Evolutionary conservation across 2,888 invertebrate species (phyloP).

Genomic region (Griposia aprilina): DNA sequence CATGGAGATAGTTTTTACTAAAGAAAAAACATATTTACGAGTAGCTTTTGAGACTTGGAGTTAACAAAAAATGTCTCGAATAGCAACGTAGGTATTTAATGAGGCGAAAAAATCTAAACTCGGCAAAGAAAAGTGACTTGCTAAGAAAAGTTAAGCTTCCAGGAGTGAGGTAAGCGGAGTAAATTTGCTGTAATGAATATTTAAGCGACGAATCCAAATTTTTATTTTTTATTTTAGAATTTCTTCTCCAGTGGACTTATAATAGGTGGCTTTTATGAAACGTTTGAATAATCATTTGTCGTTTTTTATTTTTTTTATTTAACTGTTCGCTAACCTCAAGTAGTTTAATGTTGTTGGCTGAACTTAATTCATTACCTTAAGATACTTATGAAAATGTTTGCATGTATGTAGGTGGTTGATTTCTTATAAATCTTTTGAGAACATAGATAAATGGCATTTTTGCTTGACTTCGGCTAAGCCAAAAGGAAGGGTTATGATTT

Average conservation of each 20-base stretch:
- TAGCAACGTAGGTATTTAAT: slow-evolving; percentile 63
- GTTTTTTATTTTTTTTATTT: background rate
- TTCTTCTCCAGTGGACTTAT: slow-evolving; percentile 30
- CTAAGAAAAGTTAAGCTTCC: slow-evolving; percentile 66
- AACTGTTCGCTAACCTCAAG: background rate
- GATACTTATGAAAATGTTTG: background rate
- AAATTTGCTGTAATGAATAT: slow-evolving; percentile 69
- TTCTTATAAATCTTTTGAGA: background rate
- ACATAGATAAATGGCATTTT: background rate
- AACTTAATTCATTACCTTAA: background rate
- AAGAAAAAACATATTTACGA: slow-evolving; percentile 24
- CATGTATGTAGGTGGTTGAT: no score
- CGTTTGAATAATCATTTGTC: slow-evolving; percentile 13
- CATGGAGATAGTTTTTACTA: background rate
- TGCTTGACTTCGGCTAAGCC: no score
- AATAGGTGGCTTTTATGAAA: slow-evolving; percentile 15
- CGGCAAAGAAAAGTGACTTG: slow-evolving; percentile 63
- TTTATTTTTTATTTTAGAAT: slow-evolving; percentile 30
- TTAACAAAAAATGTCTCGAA: slow-evolving; percentile 43
- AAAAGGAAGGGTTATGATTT: no score
- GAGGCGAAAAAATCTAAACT: slow-evolving; percentile 66
- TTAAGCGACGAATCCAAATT: slow-evolving; percentile 48
- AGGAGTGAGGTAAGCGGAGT: slow-evolving; percentile 63
- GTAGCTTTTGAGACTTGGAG: slow-evolving; percentile 30
- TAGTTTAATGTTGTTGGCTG: background rate